Evolutionary conservation across 2,888 invertebrate species (phyloP), one percentile per base, ranked within the genome.

Genomic region (Sphaerophoria taeniata): DNA sequence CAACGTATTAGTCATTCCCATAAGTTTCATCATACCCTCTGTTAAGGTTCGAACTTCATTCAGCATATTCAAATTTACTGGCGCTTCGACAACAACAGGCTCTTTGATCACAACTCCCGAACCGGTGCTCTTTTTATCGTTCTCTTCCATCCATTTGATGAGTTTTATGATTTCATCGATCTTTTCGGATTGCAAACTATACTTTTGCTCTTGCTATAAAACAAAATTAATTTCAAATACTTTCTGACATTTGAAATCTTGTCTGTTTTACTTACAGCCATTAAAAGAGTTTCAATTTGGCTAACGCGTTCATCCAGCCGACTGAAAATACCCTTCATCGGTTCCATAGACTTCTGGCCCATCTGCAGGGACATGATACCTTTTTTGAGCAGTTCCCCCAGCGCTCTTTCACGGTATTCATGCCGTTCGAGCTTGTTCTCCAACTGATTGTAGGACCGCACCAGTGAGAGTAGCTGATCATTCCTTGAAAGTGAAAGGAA

Each of bases 361-460:
- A 96, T 96, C 87, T 96, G 96, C 60, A 97, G 91, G 0, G 94
- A 93, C 1, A 93, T 92, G 81, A 97, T 92, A 63, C 95, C 94
- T 90, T 95, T 96, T 92, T 97, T 97, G 69, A 97, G 90, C 87
- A 96, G 94, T 76, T 97, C 97, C 0, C 96, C 97, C 31, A 97
- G 92, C 0, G 95, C 95, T 87, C 96, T 94, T 91, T 97, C 97
- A 11, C 97, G 93, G 88, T 94, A 95, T 90, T 97, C 97, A 91
- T 97, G 97, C 4, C 97, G 93, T 89, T 97, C 97, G 84, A 97
- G 91, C 92, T 97, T 97, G 89, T 96, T 96, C 87, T 96, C 96
- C 67, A 96, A 94, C 49, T 95, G 94, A 56, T 96, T 94, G 90
- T 97, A 95, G 91, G 96, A 96, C 89, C 96, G 96, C 9, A 96